phyloP scores from a whole-genome alignment of 2,797 vertebrate species.

The Danio kyathit region DNA sequence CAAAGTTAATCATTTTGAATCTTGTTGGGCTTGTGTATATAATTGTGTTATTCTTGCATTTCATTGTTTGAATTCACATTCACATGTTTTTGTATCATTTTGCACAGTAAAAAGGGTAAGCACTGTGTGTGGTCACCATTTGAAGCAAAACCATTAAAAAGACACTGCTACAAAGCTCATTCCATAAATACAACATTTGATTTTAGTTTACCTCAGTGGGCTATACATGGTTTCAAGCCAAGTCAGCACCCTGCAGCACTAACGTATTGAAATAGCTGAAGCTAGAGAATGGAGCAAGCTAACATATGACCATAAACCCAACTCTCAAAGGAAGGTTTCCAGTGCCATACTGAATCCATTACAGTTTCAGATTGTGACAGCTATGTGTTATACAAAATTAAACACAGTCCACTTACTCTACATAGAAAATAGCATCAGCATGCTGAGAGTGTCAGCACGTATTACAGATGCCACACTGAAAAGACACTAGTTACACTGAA shows the following conservation, averaged over 20 bases:
- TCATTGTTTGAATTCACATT: not conserved
- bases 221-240: constrained; percentile 20
- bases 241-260: constrained; percentile 2
- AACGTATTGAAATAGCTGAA: not conserved
- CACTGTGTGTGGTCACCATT: not conserved
- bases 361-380: constrained; percentile 9
- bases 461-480: constrained; percentile 2
- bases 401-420: constrained; percentile 36
- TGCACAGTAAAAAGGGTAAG: not conserved
- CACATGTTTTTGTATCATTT: not conserved
- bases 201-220: not conserved
- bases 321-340: constrained; percentile 1
- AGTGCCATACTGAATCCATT: not conserved
- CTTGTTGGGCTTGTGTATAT: not conserved
- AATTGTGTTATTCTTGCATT: not conserved
- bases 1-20: not conserved
- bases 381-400: constrained; percentile 34
- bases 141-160: constrained; percentile 2
- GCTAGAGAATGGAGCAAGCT: not conserved
- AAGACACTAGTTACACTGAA: constrained; percentile 21
- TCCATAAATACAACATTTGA: not conserved
- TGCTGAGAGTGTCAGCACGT: constrained; percentile 12
- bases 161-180: not conserved
- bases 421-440: constrained; percentile 30
- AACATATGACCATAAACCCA: constrained; percentile 1